Base-by-base conservation (phyloP, 2,888 invertebrate species). In the Biston stratarius region DNA sequence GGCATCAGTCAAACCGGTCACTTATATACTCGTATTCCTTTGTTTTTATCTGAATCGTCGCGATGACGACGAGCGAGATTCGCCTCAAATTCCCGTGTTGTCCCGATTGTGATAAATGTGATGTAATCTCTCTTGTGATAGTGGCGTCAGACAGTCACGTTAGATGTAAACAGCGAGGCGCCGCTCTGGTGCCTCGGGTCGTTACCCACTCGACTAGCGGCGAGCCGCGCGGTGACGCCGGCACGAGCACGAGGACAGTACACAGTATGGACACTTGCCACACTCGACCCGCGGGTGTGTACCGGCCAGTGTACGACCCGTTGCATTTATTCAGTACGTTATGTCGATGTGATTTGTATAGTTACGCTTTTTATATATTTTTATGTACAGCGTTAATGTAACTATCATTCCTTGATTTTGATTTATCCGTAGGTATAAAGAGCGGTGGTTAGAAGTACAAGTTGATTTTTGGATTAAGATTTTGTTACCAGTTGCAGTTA, bases 401-500 rank as follows among this genome's bases (percentile, higher is more conserved):
- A 87, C 83, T 83, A 90, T 89, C 91, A 92, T 92, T 93, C 91
- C 92, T 68, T 88, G 86, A 80, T 86, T 81, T 81, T 77, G 76
- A 73, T 76, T 73, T 62, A 73, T 71, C 77, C 64, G 71, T 73
- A 77, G 70, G 62, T 74, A 67, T 75, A 75, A 63, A 59, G 73
- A 75, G 77, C 78, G 74, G 75, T 81, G 72, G 70, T 63, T 71
- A 74, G 72, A 79, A 83, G 83, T 81, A 82, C 80, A 80, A 82
- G 79, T 83, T 81, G 77, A 81, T 83, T 42, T 80, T 81, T 80
- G 81, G 84, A 83, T 86, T 88, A 83, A 86, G 83, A 79, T 90
- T 88, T 91, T 88, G 92, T 92, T 92, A 92, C 92, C 92, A 92
- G 82, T 90, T 85, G 83, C 91, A 90, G 90, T 92, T 92, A 92